Base-by-base conservation (phyloP, 2,113 vertebrate genomes). In the Ceuthmochares aereus region DNA sequence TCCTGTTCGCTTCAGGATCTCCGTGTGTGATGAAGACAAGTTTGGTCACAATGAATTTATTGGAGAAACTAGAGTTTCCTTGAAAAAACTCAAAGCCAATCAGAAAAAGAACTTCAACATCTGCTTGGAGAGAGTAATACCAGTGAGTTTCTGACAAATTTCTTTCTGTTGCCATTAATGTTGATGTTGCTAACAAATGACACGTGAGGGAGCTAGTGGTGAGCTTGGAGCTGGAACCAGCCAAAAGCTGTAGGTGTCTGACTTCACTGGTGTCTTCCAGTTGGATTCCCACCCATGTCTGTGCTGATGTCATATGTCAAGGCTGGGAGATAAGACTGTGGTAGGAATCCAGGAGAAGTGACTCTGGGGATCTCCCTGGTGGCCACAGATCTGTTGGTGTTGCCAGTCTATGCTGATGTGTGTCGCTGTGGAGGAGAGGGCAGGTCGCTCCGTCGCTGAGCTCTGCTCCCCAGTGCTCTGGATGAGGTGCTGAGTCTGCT, bases 1-100 rank as follows among this genome's bases (percentile, higher is more conserved):
- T 56, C 29, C 7, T 21, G 2, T 45, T 26, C 21, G 9, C 34
- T 68, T 7, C 97, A 99, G 99, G 98, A 98, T 99, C 92, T 99
- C 99, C 0, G 99, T 99, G 84, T 99, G 99, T 6, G 99, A 99
- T 23, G 99, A 99, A 95, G 99, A 99, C 97, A 99, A 99, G 93
- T 99, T 99, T 21, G 99, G 99, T 63, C 99, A 99, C 87, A 99
- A 99, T 11, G 99, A 99, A 91, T 99, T 99, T 52, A 99, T 99
- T 4, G 99, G 99, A 13, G 99, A 99, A 98, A 99, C 99, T 20
- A 96, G 99, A 78, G 99, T 99, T 97, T 98, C 99, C 1, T 98
- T 99, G 96, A 99, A 99, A 98, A 99, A 99, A 59, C 96, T 99
- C 94, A 99, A 99, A 96, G 95, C 98, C 55, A 99, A 99, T 94